Evolutionary conservation across 2,888 invertebrate genomes (phyloP), one percentile per base, ranked within the genome.

Genomic region (Mayetiola destructor): DNA sequence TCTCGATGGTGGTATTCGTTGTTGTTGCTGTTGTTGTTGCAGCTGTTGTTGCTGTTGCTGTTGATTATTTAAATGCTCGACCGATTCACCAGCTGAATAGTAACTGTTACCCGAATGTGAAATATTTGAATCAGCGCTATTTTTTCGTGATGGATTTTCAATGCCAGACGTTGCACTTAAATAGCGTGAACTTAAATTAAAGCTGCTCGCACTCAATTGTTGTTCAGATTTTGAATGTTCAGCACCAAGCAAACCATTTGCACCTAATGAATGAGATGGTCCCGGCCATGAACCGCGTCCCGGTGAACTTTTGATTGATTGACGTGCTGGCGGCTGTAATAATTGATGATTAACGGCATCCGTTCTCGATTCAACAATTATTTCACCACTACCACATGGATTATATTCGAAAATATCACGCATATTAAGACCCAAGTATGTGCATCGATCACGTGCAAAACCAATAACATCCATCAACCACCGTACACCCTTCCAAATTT

Each of bases 401-500:
- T 58, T 59, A 59, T 68, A 68, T 55, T 71, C 68, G 1, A 72
- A 63, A 35, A 73, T 69, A 54, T 72, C 68, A 14, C 65, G 66
- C 68, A 72, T 70, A 12, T 67, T 64, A 61, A 72, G 62, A 63
- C 71, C 68, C 61, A 71, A 63, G 61, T 71, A 64, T 20, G 75
- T 74, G 21, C 55, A 55, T 39, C 85, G 81, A 66, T 96, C 96
- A 60, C 97, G 79, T 1, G 96, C 94, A 68, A 91, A 91, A 0
- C 89, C 84, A 57, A 97, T 91, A 6, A 95, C 85, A 67, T 96
- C 94, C 81, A 94, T 89, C 20, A 97, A 79, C 97, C 97, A 99
- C 18, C 99, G 81, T 42, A 91, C 85, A 20, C 86, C 84, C 67
- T 92, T 91, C 97, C 97, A 97, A 3, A 91, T 83, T 0, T 80